Evolutionary conservation across 2,888 invertebrate genomes (phyloP), one percentile per base, ranked within the genome.

Genomic region (Hoplodrina ambigua): DNA sequence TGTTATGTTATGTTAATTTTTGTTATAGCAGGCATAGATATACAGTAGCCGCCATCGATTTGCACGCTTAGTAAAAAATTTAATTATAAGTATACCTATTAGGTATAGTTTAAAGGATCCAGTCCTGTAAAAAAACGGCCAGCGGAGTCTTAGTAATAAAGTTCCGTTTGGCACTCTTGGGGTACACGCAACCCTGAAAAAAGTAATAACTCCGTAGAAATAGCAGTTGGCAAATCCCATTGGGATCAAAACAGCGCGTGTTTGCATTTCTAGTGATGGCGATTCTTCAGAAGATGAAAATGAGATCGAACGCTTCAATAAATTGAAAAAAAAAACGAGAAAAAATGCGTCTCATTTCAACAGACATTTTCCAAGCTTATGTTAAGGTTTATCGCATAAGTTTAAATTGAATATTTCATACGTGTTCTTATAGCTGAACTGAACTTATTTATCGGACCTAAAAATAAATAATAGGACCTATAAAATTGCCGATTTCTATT

Each of bases 321-420:
- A 25, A 5, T 6, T 52, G 15, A 49, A 62, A 25, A 25, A 25
- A 25, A 25, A 25, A 25, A 25, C 25, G 25, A 25, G 25, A 2
- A 25, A 2, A 25, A 25, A 25, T 25, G 8, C 15, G 55, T 10
- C 33, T 52, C 50, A 25, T 54, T 71, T 37, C 50, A 33, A 44
- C 30, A 33, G n/a, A 60, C 56, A 25, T 13, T n/a, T 1, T 37
- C 11, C 19, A 54, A 15, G n/a, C 7, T 46, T 2, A 54, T 54
- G 53, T 33, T 8, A 37, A 46, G 15, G 20, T 69, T 57, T 73
- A 73, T 67, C 44, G 44, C 2, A 30, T 33, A 57, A 53, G 59
- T 65, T 78, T 60, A 78, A 53, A 78, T 65, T 59, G 56, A 73
- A 78, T 73, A 6, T 60, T 33, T 56, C 0, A 37, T 25, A 59